A percentile compares a stretch with the other conserved stretches of the same genome.
These are phyloP conservation scores for Labroides dimidiatus DNA, from an alignment of 2,797 vertebrate genomes.

Conservation along the genomic window DNA sequence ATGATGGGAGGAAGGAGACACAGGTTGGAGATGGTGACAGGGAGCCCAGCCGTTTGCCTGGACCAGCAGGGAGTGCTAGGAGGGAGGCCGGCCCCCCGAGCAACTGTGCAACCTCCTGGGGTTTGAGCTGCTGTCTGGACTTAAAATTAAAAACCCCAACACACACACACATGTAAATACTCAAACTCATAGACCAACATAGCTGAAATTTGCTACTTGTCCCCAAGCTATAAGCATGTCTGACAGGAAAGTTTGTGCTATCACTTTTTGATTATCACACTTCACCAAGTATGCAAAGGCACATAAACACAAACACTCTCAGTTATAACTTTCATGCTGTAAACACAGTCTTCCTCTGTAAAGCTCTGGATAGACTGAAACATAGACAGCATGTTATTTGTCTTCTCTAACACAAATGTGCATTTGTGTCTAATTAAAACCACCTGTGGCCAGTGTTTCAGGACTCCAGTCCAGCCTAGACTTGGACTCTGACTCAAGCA, in stretches of 20 bases:
- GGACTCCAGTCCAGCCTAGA: no score
- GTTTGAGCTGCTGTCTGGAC: constrained; percentile 65
- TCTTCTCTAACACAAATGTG: background rate
- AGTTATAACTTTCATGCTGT: background rate
- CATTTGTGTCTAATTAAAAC: background rate
- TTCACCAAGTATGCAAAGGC: background rate
- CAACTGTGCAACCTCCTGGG: constrained; percentile 57
- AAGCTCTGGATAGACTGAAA: constrained; percentile 6
- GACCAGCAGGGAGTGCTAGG: constrained; percentile 68
- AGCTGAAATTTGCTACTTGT: constrained; percentile 33
- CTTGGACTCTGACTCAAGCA: no score
- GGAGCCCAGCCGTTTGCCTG: constrained; percentile 68
- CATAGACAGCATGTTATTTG: background rate
- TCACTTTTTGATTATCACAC: constrained; percentile 30
- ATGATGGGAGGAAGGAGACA: constrained; percentile 63
- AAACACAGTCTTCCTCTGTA: background rate
- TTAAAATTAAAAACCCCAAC: constrained; percentile 45
- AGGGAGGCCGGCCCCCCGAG: constrained; percentile 55
- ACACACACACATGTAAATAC: constrained; percentile 24
- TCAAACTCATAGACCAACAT: no score
- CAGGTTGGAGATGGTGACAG: constrained; percentile 74
- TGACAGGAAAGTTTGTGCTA: constrained; percentile 25
- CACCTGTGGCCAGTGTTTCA: background rate
- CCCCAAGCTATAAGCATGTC: constrained; percentile 34
- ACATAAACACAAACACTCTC: background rate